Conservation (phyloP, 2,888 invertebrate genomes). For the Trachelus troglodyta region DNA sequence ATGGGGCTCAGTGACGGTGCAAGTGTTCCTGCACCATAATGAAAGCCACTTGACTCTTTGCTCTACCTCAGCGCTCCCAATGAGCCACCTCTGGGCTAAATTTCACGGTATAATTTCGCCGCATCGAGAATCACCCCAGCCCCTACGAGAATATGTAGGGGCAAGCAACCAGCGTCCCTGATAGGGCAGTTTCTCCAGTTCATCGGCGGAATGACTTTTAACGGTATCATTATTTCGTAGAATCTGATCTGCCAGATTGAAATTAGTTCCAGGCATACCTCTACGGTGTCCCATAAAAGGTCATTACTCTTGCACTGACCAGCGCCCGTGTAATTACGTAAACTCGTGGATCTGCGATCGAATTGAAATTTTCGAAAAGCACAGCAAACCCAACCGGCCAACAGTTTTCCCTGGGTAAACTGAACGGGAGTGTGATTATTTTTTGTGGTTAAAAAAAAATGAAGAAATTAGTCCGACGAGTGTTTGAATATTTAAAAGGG, state of each 20-base stretch:
- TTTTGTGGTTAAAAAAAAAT: background rate
- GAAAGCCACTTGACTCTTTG: conserved; percentile 44
- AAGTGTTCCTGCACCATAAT: conserved; percentile 36
- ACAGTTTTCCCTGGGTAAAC: background rate
- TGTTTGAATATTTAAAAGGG: conserved; percentile 43
- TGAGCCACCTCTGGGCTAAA: conserved; percentile 20
- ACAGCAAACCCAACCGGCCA: background rate
- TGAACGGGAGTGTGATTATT: background rate
- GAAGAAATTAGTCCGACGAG: conserved; percentile 10
- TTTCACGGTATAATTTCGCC: conserved; percentile 30
- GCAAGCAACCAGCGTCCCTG: background rate
- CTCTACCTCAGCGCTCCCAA: background rate
- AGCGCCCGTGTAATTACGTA: background rate
- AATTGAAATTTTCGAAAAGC: background rate
- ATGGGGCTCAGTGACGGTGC: conserved; percentile 32
- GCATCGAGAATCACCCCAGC: background rate
- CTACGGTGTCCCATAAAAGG: background rate
- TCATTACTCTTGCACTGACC: background rate
- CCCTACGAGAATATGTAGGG: background rate
- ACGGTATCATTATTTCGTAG: too few relatives aligned
- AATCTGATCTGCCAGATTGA: background rate
- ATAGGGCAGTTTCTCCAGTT: background rate
- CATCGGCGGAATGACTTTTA: background rate
- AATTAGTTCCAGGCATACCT: background rate
- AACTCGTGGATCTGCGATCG: background rate